Conservation (phyloP, 92 coral and sea anemone genomes). For the Pocillopora meandrina region DNA sequence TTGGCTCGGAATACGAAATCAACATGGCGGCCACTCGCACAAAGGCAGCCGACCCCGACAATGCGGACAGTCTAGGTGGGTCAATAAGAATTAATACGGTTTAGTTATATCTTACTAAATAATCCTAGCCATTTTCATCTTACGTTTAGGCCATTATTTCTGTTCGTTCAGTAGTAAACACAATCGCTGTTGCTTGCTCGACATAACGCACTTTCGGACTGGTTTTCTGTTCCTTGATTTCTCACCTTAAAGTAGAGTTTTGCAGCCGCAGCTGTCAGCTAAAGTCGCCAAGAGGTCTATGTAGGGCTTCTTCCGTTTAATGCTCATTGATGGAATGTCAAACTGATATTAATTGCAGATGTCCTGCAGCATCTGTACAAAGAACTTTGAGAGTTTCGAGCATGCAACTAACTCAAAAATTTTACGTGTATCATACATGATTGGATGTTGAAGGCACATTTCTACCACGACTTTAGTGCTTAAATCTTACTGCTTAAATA, state of each 20-base stretch:
- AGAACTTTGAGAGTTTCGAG: slow-evolving; percentile 43
- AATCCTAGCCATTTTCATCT: too few relatives aligned
- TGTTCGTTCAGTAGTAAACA: too few relatives aligned
- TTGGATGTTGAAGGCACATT: slow-evolving; percentile 40
- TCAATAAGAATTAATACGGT: too few relatives aligned
- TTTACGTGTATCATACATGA: slow-evolving; percentile 45
- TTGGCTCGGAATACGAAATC: too few relatives aligned
- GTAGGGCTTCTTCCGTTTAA: slow-evolving; percentile 38
- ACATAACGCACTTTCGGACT: too few relatives aligned
- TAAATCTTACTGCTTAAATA: slow-evolving; percentile 27
- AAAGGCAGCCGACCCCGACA: too few relatives aligned
- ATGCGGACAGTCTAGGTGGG: too few relatives aligned
- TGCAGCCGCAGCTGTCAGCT: slow-evolving; percentile 36
- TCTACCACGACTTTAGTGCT: slow-evolving; percentile 31
- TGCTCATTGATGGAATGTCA: slow-evolving; percentile 32
- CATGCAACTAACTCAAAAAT: slow-evolving; percentile 38
- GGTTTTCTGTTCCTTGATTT: too few relatives aligned
- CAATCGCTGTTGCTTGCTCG: too few relatives aligned
- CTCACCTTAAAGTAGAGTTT: not conserved
- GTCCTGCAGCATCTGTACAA: slow-evolving; percentile 41
- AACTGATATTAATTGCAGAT: slow-evolving; percentile 44
- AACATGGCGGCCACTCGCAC: too few relatives aligned
- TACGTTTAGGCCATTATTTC: too few relatives aligned
- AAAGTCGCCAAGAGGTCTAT: slow-evolving; percentile 22
- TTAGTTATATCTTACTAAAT: too few relatives aligned